phyloP scores from a whole-genome alignment of 1,140 invertebrate species.

The Achroia grisella region DNA sequence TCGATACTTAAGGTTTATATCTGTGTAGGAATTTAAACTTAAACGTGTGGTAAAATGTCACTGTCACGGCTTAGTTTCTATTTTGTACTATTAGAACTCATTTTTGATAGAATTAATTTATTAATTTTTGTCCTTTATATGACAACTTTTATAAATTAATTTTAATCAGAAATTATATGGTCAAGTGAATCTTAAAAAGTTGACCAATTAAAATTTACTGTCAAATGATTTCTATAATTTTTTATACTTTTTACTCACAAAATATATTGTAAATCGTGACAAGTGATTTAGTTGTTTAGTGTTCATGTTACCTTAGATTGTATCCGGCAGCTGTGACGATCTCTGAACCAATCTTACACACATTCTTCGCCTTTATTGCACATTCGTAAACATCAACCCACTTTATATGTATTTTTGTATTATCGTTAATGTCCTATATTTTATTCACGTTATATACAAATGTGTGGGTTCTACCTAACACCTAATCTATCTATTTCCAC shows the following conservation, averaged over 20 bases:
- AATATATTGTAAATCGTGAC: conserved; percentile 37
- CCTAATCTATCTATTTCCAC: too few relatives aligned
- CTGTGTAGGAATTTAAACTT: conserved; percentile 69
- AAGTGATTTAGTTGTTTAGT: conserved; percentile 67
- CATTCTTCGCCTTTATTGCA: conserved; percentile 52
- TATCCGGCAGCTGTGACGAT: conserved; percentile 49
- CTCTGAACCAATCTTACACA: conserved; percentile 41
- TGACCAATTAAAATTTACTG: too few relatives aligned
- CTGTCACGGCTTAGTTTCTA: conserved; percentile 45
- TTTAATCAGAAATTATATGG: too few relatives aligned
- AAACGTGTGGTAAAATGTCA: conserved; percentile 62
- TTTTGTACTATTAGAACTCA: conserved; percentile 2
- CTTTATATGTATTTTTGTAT: conserved; percentile 6
- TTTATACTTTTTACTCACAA: background rate
- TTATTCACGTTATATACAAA: too few relatives aligned
- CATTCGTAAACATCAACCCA: conserved; percentile 41
- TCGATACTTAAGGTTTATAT: conserved; percentile 71
- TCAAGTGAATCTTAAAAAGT: too few relatives aligned
- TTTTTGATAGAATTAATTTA: too few relatives aligned
- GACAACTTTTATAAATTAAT: too few relatives aligned
- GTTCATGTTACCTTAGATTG: conserved; percentile 70
- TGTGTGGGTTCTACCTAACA: too few relatives aligned
- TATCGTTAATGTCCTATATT: too few relatives aligned
- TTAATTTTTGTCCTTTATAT: too few relatives aligned
- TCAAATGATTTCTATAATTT: background rate